Evolutionary conservation across 2,888 invertebrate species (phyloP), one percentile per base, ranked within the genome.

Genomic region (Acleris cristana): DNA sequence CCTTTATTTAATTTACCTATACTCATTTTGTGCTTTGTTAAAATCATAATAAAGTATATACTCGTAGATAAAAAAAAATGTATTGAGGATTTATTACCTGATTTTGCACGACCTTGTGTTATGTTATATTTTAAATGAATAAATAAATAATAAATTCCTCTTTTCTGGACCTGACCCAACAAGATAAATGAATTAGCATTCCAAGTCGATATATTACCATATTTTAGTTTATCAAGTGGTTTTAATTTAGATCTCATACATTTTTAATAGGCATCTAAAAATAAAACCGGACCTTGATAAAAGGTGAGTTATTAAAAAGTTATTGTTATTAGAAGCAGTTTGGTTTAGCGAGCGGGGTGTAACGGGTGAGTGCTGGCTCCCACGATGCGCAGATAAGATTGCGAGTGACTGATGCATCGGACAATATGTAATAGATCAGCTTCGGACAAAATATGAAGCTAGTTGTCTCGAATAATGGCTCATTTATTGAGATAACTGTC

Each of bases 331-430:
- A 34, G 4, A 34, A 34, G 69, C 70, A 69, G 68, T 26, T 48
- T 64, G 34, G 64, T 70, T 74, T 69, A 70, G 71, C 44, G 64
- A 48, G 61, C 34, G 64, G n/a, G 56, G 45, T 54, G 53, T 65
- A 64, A n/a, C 59, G 76, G 77, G 79, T 76, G 79, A 82, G 76
- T 78, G 79, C 75, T 57, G 78, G 84, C 84, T 91, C 91, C 85
- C 91, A 91, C 90, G 91, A 91, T 91, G 80, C 76, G 72, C 72
- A 80, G 90, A 90, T 90, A 88, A 91, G 90, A 90, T 89, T 88
- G 85, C 85, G 81, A 83, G 79, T 86, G 87, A 87, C 87, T 87
- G 90, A 90, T 91, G 88, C 86, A 80, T 87, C 86, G 87, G 85
- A 90, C 90, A 90, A 89, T 89, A 82, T 85, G 85, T 87, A 85